These are phyloP conservation scores for Phoxinus dragarum DNA, from an alignment of 2,797 vertebrate species.

Conservation along the genomic window DNA sequence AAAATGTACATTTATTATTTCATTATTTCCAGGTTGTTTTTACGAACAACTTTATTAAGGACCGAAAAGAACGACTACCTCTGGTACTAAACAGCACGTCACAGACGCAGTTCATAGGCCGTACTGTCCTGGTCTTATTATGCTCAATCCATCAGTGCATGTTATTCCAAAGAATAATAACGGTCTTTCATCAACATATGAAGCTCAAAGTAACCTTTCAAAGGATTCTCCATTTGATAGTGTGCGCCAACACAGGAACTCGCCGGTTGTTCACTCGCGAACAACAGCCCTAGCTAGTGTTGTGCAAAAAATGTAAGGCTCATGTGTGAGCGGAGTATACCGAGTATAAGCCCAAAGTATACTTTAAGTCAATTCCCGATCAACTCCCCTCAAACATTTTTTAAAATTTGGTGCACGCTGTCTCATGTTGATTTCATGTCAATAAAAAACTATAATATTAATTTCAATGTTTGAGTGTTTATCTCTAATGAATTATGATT, in stretches of 20 bases:
- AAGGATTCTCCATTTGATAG: not conserved
- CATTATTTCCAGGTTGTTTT: not conserved
- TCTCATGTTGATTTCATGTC: not conserved
- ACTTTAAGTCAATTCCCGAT: not conserved
- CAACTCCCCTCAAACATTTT: not conserved
- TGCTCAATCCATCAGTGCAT: not conserved
- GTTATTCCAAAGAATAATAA: not conserved
- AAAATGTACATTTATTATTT: not conserved
- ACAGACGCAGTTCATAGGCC: not conserved
- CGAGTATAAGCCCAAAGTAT: not conserved
- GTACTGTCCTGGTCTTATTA: not conserved
- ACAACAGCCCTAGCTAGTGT: too few relatives aligned
- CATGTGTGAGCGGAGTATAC: not conserved
- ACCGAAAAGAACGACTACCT: not conserved
- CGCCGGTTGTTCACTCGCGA: too few relatives aligned
- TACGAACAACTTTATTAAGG: not conserved
- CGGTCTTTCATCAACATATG: not conserved
- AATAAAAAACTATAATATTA: not conserved
- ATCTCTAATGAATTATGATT: not conserved
- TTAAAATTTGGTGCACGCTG: not conserved
- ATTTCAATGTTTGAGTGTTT: not conserved
- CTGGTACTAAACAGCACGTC: not conserved
- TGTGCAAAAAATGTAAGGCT: not conserved
- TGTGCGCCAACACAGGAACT: not conserved
- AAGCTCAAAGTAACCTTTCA: not conserved